Evolutionary conservation across 2,888 invertebrate genomes (phyloP), one percentile per base, ranked within the genome.

Genomic region (Azorinus chamasolen): DNA sequence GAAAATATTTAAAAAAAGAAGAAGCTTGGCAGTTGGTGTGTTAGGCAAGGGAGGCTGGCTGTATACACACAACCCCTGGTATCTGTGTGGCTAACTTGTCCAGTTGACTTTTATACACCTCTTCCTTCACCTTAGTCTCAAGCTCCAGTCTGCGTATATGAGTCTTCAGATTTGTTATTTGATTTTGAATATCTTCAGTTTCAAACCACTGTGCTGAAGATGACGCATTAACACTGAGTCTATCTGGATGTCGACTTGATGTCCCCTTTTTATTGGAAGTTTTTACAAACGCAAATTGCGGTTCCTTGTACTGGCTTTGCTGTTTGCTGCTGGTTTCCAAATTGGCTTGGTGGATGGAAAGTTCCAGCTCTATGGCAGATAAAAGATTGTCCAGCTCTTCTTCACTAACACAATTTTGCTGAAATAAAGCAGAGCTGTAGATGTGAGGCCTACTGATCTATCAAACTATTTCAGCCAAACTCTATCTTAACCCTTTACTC

Each of bases 341-440:
- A 57, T 25, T 72, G 46, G 82, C 76, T 54, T 64, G 74, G 32
- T 87, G 85, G 18, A 85, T 59, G 12, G 83, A 72, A n/a, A 87
- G 75, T 55, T 87, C 87, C 63, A 74, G 57, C 50, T 85, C 80
- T 25, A 87, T 83, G 3, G 82, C 73, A 14, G 76, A 63, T 14
- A 87, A 43, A 10, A 85, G 59, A 32, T 66, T 76, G 53, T 87
- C 84, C n/a, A 87, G 50, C 22, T 87, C 84, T 27, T 58, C 32
- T 41, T 79, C 73, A 41, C 71, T 66, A 37, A 87, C 54, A 48
- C 68, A 69, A 27, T 37, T 46, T 50, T 68, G 63, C 86, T 86
- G 70, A 22, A 79, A 79, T 16, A 53, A n/a, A 54, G 12, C 16
- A 41, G 41, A 41, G n/a, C n/a, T n/a, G n/a, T n/a, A n/a, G n/a